Percentiles rank a stretch among this genome's conserved stretches.
Conservation (phyloP, 1,140 invertebrate species). For the Calosoma granatense region DNA sequence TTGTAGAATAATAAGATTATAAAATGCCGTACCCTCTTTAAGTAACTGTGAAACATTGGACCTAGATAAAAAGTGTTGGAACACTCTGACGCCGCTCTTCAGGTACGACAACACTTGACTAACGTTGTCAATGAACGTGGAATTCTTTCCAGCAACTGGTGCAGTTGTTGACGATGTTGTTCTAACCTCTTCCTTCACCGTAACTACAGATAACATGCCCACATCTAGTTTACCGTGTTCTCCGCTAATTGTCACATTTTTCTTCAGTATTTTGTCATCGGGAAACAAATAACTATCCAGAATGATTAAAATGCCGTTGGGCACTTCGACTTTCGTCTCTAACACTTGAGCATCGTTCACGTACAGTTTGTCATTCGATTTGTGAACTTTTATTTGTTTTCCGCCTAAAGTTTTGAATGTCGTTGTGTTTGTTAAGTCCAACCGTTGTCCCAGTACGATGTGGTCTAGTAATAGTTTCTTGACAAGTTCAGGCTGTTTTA, state of each 20-base stretch:
- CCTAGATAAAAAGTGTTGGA: constrained; percentile 48
- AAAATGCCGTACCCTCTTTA: too few species aligned
- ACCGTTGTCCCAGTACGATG: constrained; percentile 37
- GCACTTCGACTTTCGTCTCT: constrained; percentile 31
- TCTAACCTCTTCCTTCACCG: constrained; percentile 31
- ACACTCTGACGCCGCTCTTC: constrained; percentile 50
- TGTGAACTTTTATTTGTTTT: constrained; percentile 35
- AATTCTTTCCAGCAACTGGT: too few species aligned
- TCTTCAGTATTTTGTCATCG: constrained; percentile 24
- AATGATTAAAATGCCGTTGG: constrained; percentile 37
- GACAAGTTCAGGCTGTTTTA: constrained; percentile 34
- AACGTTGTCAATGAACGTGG: constrained; percentile 44
- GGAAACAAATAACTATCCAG: constrained; percentile 39
- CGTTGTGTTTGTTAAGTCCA: constrained; percentile 32
- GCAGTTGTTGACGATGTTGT: constrained; percentile 30
- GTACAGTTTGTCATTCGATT: constrained; percentile 32
- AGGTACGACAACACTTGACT: constrained; percentile 47
- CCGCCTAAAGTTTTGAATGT: constrained; percentile 41
- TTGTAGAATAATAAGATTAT: too few species aligned
- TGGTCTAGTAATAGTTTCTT: constrained; percentile 46
- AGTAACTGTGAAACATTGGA: constrained; percentile 47
- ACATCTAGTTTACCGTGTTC: neutral
- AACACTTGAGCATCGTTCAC: constrained; percentile 41
- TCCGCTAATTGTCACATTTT: neutral
- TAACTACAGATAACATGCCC: constrained; percentile 24